Evolutionary conservation across 2,888 invertebrate species (phyloP).

Genomic region (Himalopsyche anomala): DNA sequence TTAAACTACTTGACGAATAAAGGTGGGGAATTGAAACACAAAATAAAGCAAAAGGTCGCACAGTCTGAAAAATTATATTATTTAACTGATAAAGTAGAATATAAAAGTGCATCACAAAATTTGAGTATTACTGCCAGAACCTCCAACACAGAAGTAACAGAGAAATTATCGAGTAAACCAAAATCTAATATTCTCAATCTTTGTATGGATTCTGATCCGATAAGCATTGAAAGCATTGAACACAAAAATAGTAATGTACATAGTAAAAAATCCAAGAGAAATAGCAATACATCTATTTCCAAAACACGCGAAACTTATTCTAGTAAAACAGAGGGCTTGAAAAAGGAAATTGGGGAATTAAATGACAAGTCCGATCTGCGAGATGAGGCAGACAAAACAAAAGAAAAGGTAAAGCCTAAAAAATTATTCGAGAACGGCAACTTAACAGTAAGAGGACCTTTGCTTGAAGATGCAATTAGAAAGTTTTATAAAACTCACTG

Average conservation of each 20-base stretch:
- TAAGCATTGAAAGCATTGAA: neutral
- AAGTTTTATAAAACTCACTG: constrained; percentile 56
- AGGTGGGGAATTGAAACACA: neutral
- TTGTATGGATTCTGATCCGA: neutral
- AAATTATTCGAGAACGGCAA: constrained; percentile 54
- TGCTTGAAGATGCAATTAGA: constrained; percentile 47
- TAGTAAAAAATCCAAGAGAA: neutral
- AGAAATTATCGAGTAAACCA: too few relatives aligned
- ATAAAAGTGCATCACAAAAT: too few relatives aligned
- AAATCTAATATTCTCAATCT: neutral
- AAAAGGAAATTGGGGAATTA: neutral
- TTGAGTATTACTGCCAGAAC: too few relatives aligned
- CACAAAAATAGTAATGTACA: neutral
- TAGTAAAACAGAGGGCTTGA: neutral
- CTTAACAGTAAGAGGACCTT: constrained; percentile 45
- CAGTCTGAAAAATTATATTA: too few relatives aligned
- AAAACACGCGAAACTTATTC: neutral
- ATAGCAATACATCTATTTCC: neutral
- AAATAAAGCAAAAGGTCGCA: too few relatives aligned
- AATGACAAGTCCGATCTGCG: neutral
- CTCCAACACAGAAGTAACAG: too few relatives aligned
- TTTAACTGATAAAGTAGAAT: too few relatives aligned
- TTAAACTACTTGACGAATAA: neutral
- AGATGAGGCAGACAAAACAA: neutral
- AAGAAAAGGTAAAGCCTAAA: neutral